These are phyloP conservation scores for Embidobia sp. DNA, from an alignment of 2,888 invertebrate species.

Conservation along the genomic window DNA sequence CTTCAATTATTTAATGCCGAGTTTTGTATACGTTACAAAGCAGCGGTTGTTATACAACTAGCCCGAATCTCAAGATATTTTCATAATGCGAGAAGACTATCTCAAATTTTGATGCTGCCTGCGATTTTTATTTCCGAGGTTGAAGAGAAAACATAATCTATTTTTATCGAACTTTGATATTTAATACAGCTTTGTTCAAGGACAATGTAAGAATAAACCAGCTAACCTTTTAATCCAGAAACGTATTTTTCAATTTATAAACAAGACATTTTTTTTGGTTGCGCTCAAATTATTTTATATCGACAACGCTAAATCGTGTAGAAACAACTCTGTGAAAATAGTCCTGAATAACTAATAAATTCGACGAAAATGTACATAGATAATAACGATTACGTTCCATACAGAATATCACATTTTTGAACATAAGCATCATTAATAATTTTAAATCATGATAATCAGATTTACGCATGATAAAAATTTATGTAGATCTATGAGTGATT, in stretches of 20 bases:
- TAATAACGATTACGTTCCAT: too few relatives aligned
- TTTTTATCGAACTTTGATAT: constrained; percentile 51
- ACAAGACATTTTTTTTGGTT: too few relatives aligned
- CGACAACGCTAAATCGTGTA: too few relatives aligned
- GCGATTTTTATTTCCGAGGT: constrained; percentile 51
- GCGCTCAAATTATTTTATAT: too few relatives aligned
- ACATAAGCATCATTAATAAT: too few relatives aligned
- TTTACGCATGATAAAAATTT: too few relatives aligned
- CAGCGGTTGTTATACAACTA: constrained; percentile 52
- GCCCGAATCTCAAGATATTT: constrained; percentile 53
- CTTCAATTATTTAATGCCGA: constrained; percentile 64
- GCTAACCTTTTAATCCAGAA: constrained; percentile 4
- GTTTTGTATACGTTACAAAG: constrained; percentile 49
- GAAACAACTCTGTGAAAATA: too few relatives aligned
- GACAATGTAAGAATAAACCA: constrained; percentile 38
- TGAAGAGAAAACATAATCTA: constrained; percentile 41
- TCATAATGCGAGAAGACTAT: constrained; percentile 50
- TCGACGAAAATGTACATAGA: too few relatives aligned
- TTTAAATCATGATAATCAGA: too few relatives aligned
- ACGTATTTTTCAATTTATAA: constrained; percentile 19
- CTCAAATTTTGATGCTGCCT: constrained; percentile 40
- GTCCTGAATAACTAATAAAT: too few relatives aligned
- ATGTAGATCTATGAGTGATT: too few relatives aligned
- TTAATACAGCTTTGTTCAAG: constrained; percentile 52
- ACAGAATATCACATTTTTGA: too few relatives aligned